phyloP scores from a whole-genome alignment of 2,113 vertebrate species.

The Sinocyclocheilus anshuiensis region DNA sequence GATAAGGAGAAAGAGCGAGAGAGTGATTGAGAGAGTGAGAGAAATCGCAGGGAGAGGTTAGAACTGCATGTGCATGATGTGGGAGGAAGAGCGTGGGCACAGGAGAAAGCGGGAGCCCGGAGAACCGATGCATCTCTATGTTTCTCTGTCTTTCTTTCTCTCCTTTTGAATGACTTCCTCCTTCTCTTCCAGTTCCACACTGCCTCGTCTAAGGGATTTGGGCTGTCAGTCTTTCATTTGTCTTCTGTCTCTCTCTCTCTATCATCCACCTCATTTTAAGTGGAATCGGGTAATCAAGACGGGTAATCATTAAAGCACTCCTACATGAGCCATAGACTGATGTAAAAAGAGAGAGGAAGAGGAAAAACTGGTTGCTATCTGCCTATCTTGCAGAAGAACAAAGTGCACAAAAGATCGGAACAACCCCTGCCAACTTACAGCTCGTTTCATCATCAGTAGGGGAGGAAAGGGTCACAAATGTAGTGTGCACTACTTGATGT shows the following conservation, averaged over 20 bases:
- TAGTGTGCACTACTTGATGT: constrained; percentile 55
- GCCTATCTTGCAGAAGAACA: constrained; percentile 51
- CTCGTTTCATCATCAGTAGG: constrained; percentile 63
- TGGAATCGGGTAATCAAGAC: no score
- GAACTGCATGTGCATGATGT: constrained; percentile 68
- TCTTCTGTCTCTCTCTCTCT: constrained; percentile 16
- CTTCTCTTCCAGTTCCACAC: constrained; percentile 35
- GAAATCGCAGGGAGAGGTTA: constrained; percentile 65
- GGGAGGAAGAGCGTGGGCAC: constrained; percentile 71
- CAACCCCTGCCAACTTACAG: constrained; percentile 53
- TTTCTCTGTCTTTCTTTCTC: constrained; percentile 46
- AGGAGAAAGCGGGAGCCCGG: constrained; percentile 61
- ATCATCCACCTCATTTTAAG: constrained; percentile 55
- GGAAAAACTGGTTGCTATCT: not conserved
- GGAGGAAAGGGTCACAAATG: constrained; percentile 19
- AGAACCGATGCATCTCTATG: constrained; percentile 67
- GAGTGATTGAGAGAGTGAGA: constrained; percentile 41
- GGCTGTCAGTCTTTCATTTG: constrained; percentile 56
- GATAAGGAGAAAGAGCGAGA: constrained; percentile 46
- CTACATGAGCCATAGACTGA: constrained; percentile 30
- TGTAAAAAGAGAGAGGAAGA: not conserved
- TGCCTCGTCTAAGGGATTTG: constrained; percentile 62
- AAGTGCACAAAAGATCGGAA: constrained; percentile 60
- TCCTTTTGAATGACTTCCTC: constrained; percentile 44
- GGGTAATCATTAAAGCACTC: constrained; percentile 52